Conservation (phyloP, 1,140 invertebrate species). For the Drosophila melanica region DNA sequence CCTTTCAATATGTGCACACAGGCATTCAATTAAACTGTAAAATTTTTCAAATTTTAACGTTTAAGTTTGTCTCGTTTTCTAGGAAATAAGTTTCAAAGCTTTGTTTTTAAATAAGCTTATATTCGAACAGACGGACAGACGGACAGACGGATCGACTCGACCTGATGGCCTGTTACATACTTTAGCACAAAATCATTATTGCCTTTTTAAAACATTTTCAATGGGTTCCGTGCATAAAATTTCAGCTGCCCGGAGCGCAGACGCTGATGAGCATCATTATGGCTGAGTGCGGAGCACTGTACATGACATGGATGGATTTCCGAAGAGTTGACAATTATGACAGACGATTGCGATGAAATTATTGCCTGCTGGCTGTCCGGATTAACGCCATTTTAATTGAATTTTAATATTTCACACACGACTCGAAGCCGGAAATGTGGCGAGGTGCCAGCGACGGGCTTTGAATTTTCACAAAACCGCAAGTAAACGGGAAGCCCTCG, state of each 20-base stretch:
- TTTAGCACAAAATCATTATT: too few relatives aligned
- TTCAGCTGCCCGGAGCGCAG: not conserved
- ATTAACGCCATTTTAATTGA: constrained; percentile 84
- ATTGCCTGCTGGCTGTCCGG: constrained; percentile 63
- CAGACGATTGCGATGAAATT: constrained; percentile 56
- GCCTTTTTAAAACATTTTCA: too few relatives aligned
- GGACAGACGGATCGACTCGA: too few relatives aligned
- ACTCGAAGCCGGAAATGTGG: constrained; percentile 65
- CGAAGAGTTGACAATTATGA: constrained; percentile 78
- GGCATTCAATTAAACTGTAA: too few relatives aligned
- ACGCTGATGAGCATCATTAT: constrained; percentile 78
- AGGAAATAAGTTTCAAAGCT: too few relatives aligned
- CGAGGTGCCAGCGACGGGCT: constrained; percentile 39
- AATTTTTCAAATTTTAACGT: too few relatives aligned
- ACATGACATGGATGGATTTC: constrained; percentile 60
- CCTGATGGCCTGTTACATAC: too few relatives aligned
- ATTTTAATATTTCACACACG: constrained; percentile 84
- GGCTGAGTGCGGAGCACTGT: constrained; percentile 49
- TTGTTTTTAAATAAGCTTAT: too few relatives aligned
- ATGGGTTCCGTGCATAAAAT: too few relatives aligned
- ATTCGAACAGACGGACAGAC: too few relatives aligned
- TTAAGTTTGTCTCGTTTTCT: too few relatives aligned
- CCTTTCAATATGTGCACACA: too few relatives aligned
- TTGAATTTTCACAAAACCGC: constrained; percentile 66
- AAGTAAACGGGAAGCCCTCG: constrained; percentile 62